Base-by-base conservation (phyloP, 2,888 invertebrate genomes). In the Agonopterix arenella region DNA sequence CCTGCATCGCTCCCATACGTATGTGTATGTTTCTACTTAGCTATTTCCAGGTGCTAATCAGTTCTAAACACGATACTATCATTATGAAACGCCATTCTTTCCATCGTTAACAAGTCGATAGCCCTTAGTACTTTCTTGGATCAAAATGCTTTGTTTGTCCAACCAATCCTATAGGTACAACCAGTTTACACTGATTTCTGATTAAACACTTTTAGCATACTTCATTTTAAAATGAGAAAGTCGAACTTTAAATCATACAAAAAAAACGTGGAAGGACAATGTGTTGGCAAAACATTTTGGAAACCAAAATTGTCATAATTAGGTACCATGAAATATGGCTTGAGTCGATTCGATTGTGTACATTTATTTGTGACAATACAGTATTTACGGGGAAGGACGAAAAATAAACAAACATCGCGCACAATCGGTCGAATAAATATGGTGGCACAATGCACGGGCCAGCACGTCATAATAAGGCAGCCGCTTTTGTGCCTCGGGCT, bases 401-500 rank as follows among this genome's bases (percentile, higher is more conserved):
- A 82, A 86, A 88, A 86, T 86, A 88, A 88, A 89, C 86, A 89
- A 88, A 89, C 82, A 84, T 75, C 57, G 71, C 62, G 66, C 75
- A 85, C 83, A 85, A 82, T 79, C 73, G 73, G 66, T 68, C 72
- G 76, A 75, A 85, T 86, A 84, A 85, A 85, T 83, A 80, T 76
- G 73, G 73, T 70, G 76, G 78, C 78, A 86, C 86, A 86, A 88
- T 80, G 81, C 79, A 73, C 72, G 80, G 82, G 75, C 82, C 76
- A 80, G 76, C 81, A 77, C 80, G 84, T 86, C 86, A 88, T 88
- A 88, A 86, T 89, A 86, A 86, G 80, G 82, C 71, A 79, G 76
- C 72, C 76, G 77, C 85, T 81, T 83, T 88, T 89, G 88, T 88
- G 75, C 69, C 64, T 60, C 61, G 63, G 75, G 81, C 70, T 80